Evolutionary conservation across 2,888 invertebrate species (phyloP).

Genomic region (Dolomedes plantarius): DNA sequence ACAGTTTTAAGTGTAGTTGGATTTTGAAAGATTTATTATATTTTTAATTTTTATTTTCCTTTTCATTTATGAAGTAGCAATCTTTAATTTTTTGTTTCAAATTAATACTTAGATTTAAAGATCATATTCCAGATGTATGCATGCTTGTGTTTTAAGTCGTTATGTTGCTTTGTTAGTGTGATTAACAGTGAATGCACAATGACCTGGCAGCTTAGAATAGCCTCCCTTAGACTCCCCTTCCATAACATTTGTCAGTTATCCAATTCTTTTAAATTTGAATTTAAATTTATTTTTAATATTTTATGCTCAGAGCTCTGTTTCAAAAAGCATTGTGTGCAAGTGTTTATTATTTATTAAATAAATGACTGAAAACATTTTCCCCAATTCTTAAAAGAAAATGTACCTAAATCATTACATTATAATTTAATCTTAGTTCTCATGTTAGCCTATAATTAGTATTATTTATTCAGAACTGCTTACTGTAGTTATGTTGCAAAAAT

Average conservation of each 20-base stretch:
- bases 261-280: background rate
- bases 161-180: constrained; percentile 6
- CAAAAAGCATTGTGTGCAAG: too few species aligned
- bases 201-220: constrained; percentile 21
- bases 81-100: background rate
- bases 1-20: too few species aligned
- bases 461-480: too few species aligned
- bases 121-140: constrained; percentile 20
- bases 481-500: too few species aligned
- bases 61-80: background rate
- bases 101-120: background rate
- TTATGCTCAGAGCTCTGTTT: constrained; percentile 43
- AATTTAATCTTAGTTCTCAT: too few species aligned
- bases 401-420: too few species aligned
- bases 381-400: too few species aligned
- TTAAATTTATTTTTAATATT: constrained; percentile 6
- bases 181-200: constrained; percentile 19
- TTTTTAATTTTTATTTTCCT: background rate
- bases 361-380: too few species aligned
- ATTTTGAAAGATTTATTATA: too few species aligned
- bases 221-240: background rate
- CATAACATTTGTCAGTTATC: background rate
- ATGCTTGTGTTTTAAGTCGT: background rate
- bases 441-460: too few species aligned
- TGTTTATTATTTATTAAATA: too few species aligned